Base-by-base conservation (phyloP, 2,888 invertebrate genomes). In the Antheraea yamamai region DNA sequence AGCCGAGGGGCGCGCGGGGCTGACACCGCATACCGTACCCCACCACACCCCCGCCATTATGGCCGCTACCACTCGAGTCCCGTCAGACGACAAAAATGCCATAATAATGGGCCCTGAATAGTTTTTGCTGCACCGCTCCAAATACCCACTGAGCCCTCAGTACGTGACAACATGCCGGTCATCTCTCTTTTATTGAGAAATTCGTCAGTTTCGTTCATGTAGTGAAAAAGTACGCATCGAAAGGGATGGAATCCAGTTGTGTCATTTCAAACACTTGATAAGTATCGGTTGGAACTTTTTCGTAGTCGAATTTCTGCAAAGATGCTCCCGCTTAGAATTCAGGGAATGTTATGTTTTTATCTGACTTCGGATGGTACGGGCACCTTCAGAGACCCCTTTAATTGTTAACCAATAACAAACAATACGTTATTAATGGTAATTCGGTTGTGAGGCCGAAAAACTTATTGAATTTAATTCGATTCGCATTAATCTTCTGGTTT, bases 11-110 rank as follows among this genome's bases (percentile, higher is more conserved):
- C 81, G 81, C 83, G 80, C 79, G 83, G 80, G 80, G 80, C 77
- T 76, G 76, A 76, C 74, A 77, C 79, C 83, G 81, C 82, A 85
- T 83, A 78, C 86, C 87, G 81, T 85, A 82, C 85, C 84, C 87
- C 89, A 75, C 88, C 87, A 81, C 85, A 84, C 84, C 87, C 83
- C 84, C 85, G 79, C 87, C 84, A 88, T 92, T 92, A 95, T 92
- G 94, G 94, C 93, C 92, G 93, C 93, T 90, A 89, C 92, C 89
- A 91, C 90, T 89, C 88, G 90, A 89, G 89, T 91, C 92, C 92
- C 90, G 92, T 93, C 94, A 95, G 94, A 94, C 94, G 95, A 95
- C 95, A 95, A 95, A 95, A 95, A 95, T 95, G 95, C 95, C 92
- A 95, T 95, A 93, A 94, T 94, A 94, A 95, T 94, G 94, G 92